These are phyloP conservation scores for Drosophila lacertosa DNA, from an alignment of 1,140 invertebrate genomes.

Conservation along the genomic window DNA sequence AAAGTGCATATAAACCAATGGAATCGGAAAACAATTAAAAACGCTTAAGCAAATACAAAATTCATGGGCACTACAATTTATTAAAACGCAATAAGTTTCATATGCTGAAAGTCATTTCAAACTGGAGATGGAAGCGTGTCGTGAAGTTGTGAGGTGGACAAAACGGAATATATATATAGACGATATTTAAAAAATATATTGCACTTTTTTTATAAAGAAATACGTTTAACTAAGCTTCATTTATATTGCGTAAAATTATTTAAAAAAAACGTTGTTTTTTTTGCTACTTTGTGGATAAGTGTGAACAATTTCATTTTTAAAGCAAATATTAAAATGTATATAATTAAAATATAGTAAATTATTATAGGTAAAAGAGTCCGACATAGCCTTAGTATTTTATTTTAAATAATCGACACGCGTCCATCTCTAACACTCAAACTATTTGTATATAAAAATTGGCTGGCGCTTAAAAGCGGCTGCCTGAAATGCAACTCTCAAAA, in stretches of 20 bases:
- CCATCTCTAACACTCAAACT: neutral
- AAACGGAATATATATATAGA: no score
- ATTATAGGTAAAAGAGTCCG: no score
- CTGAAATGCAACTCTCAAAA: constrained; percentile 23
- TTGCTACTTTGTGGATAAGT: no score
- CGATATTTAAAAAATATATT: no score
- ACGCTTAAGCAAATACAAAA: constrained; percentile 15
- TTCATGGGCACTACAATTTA: constrained; percentile 36
- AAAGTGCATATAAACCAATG: constrained; percentile 25
- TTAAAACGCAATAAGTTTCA: constrained; percentile 39
- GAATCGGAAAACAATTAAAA: constrained; percentile 45
- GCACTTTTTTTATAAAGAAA: no score
- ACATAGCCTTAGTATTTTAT: neutral
- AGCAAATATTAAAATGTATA: no score
- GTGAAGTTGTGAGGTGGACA: no score
- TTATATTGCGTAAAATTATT: no score
- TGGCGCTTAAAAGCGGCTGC: neutral
- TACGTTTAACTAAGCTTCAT: no score
- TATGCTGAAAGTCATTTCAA: constrained; percentile 11
- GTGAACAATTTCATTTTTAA: no score
- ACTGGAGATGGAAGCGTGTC: neutral
- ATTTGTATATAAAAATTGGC: constrained; percentile 5
- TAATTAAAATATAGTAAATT: no score
- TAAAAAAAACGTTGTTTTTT: no score
- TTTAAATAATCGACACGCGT: neutral